Evolutionary conservation across 35 echinoderm and acorn worm genomes (phyloP), one percentile per base, ranked within the genome.

Genomic region (Heliocidaris erythrogramma): DNA sequence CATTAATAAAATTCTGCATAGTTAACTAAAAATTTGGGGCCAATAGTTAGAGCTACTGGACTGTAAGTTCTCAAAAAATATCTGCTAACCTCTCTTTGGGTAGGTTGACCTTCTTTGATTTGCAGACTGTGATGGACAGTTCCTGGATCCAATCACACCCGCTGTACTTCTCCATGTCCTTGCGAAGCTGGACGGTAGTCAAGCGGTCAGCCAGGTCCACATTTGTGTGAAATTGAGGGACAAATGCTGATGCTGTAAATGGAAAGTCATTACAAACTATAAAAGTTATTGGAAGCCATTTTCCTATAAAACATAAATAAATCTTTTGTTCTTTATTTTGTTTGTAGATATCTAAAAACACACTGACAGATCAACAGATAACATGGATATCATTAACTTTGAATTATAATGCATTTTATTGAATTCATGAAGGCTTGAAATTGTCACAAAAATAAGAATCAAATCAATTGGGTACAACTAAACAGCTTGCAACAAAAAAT

Each of bases 121-220:
- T 96, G 27, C 98, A 89, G 18, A 99, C 96, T 7, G 98, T 99
- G 48, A 99, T 97, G 31, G 98, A 99, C 14, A 99, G 93, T 93
- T 99, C 97, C 48, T 99, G 98, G 31, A 99, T 97, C 95, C 97
- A 97, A 90, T 99, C 98, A 96, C 97, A 97, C 48, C 98, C 98
- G 32, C 93, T 95, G 93, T 95, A 95, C 78, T 95, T 96, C 9
- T 97, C 96, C 92, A 95, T 95, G 49, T 99, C 97, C 69, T 94
- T 97, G 30, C 92, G 96, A 30, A 96, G 90, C 88, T 97, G 65
- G n/a, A 90, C 93, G 35, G 95, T 47, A 18, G 96, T 85, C 35
- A 99, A 92, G 10, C 96, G 93, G 49, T 99, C 98, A n/a, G 97
- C 96, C 69, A 90, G 97, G 29, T 94, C 88, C 47, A 95, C 91